Percentiles rank a stretch among this genome's conserved stretches.
phyloP scores from a whole-genome alignment of 2,113 vertebrate species.

The Ifrita kowaldi region DNA sequence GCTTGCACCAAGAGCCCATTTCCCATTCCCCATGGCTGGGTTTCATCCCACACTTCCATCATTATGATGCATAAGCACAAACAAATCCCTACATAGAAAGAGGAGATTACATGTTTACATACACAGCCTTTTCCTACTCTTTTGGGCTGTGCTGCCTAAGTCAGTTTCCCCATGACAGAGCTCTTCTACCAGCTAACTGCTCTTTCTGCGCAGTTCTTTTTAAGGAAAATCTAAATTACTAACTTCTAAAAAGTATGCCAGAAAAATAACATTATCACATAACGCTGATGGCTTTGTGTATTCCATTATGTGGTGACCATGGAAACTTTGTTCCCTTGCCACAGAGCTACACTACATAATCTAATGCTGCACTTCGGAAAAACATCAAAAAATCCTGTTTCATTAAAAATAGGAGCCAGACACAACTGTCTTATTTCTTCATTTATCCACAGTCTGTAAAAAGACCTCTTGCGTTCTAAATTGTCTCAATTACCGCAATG shows the following conservation, averaged over 20 bases:
- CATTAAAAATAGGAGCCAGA: not conserved
- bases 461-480: not conserved
- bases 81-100: not conserved
- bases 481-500: not conserved
- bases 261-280: not conserved
- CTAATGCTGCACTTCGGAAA: not conserved
- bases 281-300: not conserved
- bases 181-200: not conserved
- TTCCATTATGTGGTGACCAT: not conserved
- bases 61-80: not conserved
- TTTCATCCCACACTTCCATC: not conserved
- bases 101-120: conserved; percentile 11
- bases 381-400: not conserved
- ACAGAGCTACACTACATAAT: not conserved
- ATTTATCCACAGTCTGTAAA: not conserved
- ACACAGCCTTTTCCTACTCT: not conserved
- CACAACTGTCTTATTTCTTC: not conserved
- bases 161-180: not conserved
- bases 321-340: not conserved
- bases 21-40: not conserved
- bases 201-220: not conserved
- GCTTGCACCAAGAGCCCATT: not conserved
- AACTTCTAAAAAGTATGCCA: not conserved
- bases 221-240: conserved; percentile 23
- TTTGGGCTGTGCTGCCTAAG: not conserved